phyloP scores from a whole-genome alignment of 1,140 invertebrate genomes.

The Zaprionus camerounensis region DNA sequence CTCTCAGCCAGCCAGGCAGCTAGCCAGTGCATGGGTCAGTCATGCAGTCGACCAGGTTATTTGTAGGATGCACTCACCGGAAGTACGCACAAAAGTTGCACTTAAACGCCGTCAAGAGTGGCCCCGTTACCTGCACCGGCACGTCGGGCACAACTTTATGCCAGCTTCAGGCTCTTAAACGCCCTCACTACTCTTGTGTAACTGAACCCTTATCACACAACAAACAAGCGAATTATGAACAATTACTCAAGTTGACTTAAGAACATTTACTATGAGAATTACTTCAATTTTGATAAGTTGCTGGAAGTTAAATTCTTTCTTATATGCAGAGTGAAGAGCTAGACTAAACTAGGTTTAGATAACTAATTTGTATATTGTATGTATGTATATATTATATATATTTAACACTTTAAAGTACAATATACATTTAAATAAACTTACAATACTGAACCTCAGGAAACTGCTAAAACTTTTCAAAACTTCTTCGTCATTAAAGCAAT shows the following conservation, averaged over 20 bases:
- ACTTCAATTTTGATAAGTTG: background rate
- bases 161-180: constrained; percentile 39
- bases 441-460: no score
- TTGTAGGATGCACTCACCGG: constrained; percentile 42
- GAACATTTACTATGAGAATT: background rate
- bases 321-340: no score
- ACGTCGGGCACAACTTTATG: constrained; percentile 10
- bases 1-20: background rate
- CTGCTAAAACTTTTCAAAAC: background rate
- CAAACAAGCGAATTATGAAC: constrained; percentile 13
- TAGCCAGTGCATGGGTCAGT: constrained; percentile 11
- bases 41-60: constrained; percentile 15
- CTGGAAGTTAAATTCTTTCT: no score
- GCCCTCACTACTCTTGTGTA: background rate
- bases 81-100: constrained; percentile 64
- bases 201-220: background rate
- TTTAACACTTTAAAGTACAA: no score
- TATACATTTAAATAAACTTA: no score
- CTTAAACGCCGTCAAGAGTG: constrained; percentile 48
- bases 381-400: no score
- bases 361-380: no score
- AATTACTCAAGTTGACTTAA: background rate
- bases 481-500: background rate
- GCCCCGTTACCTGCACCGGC: background rate
- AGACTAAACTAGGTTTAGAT: no score